phyloP scores from a whole-genome alignment of 2,888 invertebrate genomes.

The Nemurella pictetii region DNA sequence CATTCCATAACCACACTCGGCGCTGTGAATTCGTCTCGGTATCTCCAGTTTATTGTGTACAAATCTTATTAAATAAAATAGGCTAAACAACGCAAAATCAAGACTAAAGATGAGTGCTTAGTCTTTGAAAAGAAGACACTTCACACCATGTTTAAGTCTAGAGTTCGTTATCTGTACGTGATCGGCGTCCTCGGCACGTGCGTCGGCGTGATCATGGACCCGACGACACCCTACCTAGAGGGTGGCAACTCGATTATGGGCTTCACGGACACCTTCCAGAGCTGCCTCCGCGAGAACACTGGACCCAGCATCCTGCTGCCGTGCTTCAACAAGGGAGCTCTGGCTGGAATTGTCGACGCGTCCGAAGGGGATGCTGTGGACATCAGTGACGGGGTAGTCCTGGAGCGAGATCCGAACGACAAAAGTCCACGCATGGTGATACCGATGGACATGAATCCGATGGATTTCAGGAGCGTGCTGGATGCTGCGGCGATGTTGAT shows the following conservation, averaged over 20 bases:
- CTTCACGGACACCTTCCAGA: slow-evolving; percentile 47
- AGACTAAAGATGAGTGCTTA: no score
- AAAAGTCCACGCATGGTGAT: slow-evolving; percentile 67
- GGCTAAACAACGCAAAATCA: no score
- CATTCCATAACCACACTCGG: not conserved
- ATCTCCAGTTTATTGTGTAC: no score
- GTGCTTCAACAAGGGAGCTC: slow-evolving; percentile 37
- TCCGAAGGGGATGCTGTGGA: slow-evolving; percentile 69
- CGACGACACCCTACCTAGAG: not conserved
- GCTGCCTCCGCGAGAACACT: slow-evolving; percentile 47
- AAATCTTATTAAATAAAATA: no score
- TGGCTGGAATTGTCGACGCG: slow-evolving; percentile 51
- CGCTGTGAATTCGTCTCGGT: not conserved
- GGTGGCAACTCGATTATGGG: slow-evolving; percentile 25
- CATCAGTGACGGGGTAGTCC: slow-evolving; percentile 64
- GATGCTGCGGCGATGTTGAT: slow-evolving; percentile 69
- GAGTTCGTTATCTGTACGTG: slow-evolving; percentile 2
- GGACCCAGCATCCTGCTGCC: slow-evolving; percentile 40
- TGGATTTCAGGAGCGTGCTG: slow-evolving; percentile 66
- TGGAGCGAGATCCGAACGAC: slow-evolving; percentile 64
- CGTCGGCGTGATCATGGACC: slow-evolving; percentile 8
- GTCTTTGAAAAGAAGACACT: no score
- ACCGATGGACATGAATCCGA: slow-evolving; percentile 72
- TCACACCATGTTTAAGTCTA: not conserved
- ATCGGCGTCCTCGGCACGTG: slow-evolving; percentile 19